phyloP scores from a whole-genome alignment of 2,888 invertebrate genomes.

The Eubasilissa splendida region DNA sequence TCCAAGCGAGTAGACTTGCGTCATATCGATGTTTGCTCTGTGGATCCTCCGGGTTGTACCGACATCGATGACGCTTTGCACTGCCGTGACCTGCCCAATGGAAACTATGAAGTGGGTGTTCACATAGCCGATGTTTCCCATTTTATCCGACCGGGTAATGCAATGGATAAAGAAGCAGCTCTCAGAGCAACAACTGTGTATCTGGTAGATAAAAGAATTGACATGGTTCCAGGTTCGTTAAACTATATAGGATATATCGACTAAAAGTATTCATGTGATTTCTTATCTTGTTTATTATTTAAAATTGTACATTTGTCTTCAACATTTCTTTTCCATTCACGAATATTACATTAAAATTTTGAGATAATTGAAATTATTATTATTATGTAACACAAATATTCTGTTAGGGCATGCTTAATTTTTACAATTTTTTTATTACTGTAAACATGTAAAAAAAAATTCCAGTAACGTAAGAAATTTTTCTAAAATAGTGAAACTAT shows the following conservation, averaged over 20 bases:
- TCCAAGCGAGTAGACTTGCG: constrained; percentile 88
- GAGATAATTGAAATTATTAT: too few species aligned
- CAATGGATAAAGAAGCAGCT: constrained; percentile 94
- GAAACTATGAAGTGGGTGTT: constrained; percentile 90
- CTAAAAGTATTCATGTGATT: not conserved
- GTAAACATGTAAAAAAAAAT: too few species aligned
- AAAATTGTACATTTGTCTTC: too few species aligned
- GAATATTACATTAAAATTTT: too few species aligned
- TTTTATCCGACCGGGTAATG: constrained; percentile 94
- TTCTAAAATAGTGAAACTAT: too few species aligned
- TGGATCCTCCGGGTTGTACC: constrained; percentile 98
- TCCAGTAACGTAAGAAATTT: too few species aligned
- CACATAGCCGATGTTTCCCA: constrained; percentile 99
- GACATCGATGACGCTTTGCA: constrained; percentile 99
- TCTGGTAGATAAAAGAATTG: constrained; percentile 92
- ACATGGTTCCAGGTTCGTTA: constrained; percentile 81
- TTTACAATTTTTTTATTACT: too few species aligned
- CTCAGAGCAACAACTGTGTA: constrained; percentile 97
- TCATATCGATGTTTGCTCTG: constrained; percentile 90
- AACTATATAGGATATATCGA: not conserved
- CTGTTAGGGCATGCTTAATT: too few species aligned
- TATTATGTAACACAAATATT: too few species aligned
- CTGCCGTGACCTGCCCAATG: constrained; percentile 82
- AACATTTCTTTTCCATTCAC: too few species aligned
- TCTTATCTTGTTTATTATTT: too few species aligned